Evolutionary conservation across 2,888 invertebrate genomes (phyloP).

Genomic region (Portevinia maculata): DNA sequence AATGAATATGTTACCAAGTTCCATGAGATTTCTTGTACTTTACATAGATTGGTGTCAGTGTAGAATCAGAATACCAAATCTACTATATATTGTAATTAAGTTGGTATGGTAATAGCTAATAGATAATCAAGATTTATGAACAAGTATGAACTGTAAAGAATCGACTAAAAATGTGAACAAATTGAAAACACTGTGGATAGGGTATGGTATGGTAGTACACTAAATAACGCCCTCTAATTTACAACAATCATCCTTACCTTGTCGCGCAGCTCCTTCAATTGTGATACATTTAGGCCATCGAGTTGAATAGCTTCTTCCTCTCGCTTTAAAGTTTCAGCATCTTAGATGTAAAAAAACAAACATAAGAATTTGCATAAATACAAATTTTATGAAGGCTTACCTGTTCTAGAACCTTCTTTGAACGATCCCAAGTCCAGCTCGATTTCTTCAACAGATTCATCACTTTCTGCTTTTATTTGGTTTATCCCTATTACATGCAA

Average conservation of each 20-base stretch:
- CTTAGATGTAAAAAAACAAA: conserved; percentile 82
- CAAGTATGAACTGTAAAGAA: too few species aligned
- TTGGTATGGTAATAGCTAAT: too few species aligned
- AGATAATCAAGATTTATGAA: too few species aligned
- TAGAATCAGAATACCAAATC: too few species aligned
- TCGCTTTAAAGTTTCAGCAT: conserved; percentile 94
- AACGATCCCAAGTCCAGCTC: conserved; percentile 92
- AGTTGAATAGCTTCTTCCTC: conserved; percentile 98
- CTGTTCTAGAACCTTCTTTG: conserved; percentile 94
- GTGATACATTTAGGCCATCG: conserved; percentile 96
- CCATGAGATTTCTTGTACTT: too few species aligned
- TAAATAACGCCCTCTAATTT: conserved; percentile 42
- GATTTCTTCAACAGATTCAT: conserved; percentile 84
- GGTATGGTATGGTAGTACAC: neutral
- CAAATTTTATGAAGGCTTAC: conserved; percentile 83
- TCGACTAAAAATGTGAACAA: too few species aligned
- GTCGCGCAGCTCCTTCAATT: conserved; percentile 95
- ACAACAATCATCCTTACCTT: conserved; percentile 82
- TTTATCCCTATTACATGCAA: conserved; percentile 76
- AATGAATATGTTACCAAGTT: too few species aligned
- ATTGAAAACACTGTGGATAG: neutral
- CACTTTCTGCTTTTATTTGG: conserved; percentile 78
- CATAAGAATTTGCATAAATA: conserved; percentile 17
- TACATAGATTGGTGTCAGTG: too few species aligned
- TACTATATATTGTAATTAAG: too few species aligned